phyloP scores from a whole-genome alignment of 2,113 vertebrate genomes.

The Marmota monax region DNA sequence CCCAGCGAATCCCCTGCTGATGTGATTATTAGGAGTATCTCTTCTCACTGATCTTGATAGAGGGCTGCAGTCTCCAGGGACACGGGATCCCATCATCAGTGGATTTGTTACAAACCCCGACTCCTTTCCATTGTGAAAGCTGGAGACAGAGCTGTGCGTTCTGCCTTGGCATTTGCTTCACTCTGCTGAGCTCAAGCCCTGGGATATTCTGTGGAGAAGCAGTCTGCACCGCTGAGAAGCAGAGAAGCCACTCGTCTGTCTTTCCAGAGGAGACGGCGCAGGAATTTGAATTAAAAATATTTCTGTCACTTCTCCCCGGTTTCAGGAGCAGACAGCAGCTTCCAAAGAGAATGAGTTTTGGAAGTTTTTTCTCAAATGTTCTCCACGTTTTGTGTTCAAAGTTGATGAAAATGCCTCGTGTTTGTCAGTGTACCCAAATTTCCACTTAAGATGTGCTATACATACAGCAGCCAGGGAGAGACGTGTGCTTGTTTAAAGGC shows the following conservation, averaged over 20 bases:
- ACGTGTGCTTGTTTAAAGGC: not conserved
- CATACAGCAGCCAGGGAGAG: not conserved
- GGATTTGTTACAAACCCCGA: not conserved
- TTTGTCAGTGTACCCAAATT: fast-evolving
- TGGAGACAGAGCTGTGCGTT: not conserved
- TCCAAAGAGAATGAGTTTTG: fast-evolving
- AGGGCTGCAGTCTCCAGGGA: not conserved
- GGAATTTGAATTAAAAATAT: not conserved
- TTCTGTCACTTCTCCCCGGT: fast-evolving
- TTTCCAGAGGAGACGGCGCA: not conserved
- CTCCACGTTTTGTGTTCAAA: not conserved
- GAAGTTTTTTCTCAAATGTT: not conserved
- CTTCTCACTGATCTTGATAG: not conserved
- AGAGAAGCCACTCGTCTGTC: fast-evolving
- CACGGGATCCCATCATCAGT: fast-evolving
- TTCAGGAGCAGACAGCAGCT: fast-evolving
- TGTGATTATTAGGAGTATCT: fast-evolving
- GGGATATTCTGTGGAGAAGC: not conserved
- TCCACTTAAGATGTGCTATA: not conserved
- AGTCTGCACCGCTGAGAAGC: fast-evolving
- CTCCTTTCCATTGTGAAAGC: not conserved
- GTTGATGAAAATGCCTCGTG: not conserved
- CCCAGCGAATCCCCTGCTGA: not conserved
- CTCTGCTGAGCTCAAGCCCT: not conserved
- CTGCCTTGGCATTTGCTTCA: not conserved